These are phyloP conservation scores for Lysandra coridon DNA, from an alignment of 2,888 invertebrate species.

Conservation along the genomic window DNA sequence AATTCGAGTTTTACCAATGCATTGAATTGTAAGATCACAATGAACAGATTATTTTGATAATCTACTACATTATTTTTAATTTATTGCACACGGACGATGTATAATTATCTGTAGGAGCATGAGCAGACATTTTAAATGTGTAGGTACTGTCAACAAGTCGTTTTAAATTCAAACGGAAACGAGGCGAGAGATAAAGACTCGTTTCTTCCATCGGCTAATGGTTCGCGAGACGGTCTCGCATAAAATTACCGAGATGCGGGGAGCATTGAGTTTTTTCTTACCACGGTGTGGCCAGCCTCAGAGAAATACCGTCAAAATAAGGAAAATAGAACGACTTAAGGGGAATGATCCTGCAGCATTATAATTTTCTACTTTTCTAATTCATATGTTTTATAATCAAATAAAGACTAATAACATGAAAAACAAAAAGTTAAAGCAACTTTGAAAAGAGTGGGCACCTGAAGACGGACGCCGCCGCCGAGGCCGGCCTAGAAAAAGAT, in stretches of 20 bases:
- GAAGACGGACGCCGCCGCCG: no score
- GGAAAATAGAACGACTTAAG: background rate
- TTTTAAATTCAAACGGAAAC: conserved; percentile 69
- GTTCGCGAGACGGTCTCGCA: conserved; percentile 64
- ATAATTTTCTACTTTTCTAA: no score
- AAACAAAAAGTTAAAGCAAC: no score
- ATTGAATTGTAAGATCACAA: no score
- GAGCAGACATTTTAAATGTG: background rate
- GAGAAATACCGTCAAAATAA: background rate
- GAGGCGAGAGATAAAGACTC: conserved; percentile 64
- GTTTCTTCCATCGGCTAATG: conserved; percentile 66
- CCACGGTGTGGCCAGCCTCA: conserved; percentile 62
- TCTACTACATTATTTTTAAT: background rate
- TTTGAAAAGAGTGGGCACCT: no score
- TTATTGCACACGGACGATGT: background rate
- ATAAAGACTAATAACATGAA: no score
- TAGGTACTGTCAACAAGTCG: conserved; percentile 15
- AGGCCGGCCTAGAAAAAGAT: no score
- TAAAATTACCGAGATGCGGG: conserved; percentile 66
- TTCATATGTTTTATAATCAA: background rate
- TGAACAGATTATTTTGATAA: background rate
- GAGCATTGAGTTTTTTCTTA: conserved; percentile 65
- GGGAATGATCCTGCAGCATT: background rate
- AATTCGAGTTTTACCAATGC: background rate
- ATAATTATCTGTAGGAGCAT: background rate